Evolutionary conservation across 2,888 invertebrate genomes (phyloP).

Genomic region (Eristalis pertinax): DNA sequence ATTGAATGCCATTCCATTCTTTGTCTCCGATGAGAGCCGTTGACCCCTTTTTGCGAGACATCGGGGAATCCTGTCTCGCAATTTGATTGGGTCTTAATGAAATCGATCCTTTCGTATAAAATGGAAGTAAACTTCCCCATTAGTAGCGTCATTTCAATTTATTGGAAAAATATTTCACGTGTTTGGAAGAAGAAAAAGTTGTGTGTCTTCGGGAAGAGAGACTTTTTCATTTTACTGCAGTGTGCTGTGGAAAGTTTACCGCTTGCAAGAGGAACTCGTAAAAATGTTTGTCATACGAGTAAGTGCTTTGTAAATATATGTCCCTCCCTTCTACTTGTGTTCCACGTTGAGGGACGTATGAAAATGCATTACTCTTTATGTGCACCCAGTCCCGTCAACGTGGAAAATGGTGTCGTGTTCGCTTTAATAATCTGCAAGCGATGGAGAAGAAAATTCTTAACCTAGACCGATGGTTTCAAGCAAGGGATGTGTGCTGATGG

Average conservation of each 20-base stretch:
- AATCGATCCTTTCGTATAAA: neutral
- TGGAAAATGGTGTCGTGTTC: too few relatives aligned
- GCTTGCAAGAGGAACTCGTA: neutral
- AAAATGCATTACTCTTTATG: too few relatives aligned
- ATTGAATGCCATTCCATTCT: neutral
- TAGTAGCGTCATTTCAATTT: neutral
- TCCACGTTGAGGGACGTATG: too few relatives aligned
- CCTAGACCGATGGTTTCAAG: too few relatives aligned
- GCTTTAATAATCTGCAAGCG: too few relatives aligned
- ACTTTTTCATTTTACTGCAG: neutral
- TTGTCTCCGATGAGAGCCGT: neutral
- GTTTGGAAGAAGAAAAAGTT: neutral
- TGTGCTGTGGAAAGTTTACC: neutral
- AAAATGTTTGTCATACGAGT: neutral
- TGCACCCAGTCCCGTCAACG: too few relatives aligned
- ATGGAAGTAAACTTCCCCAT: neutral
- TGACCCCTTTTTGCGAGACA: neutral
- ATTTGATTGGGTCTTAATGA: neutral
- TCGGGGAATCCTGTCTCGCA: neutral
- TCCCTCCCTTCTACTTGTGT: too few relatives aligned
- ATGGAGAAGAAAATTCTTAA: too few relatives aligned
- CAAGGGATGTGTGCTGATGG: too few relatives aligned
- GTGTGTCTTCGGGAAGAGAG: neutral
- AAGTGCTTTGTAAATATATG: too few relatives aligned
- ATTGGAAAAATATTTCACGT: neutral